Evolutionary conservation across 92 coral and sea anemone genomes (phyloP), one percentile per base, ranked within the genome.

Genomic region (Isaurus tuberculatus): DNA sequence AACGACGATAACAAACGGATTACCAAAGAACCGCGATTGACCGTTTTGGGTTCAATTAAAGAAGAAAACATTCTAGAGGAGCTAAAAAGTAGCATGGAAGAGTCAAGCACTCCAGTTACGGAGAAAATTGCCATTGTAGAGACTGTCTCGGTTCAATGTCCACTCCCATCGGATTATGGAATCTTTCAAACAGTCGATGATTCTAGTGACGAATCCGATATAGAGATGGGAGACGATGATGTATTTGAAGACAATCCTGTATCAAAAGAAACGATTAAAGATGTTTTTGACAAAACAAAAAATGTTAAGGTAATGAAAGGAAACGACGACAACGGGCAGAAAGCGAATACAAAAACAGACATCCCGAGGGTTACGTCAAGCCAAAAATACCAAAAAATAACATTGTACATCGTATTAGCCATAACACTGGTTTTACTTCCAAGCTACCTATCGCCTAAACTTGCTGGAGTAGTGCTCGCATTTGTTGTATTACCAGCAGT

Each of bases 351-450:
- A 15, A 20, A 55, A 34, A 67, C 70, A 58, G 55, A 77, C 25
- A 27, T 58, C 15, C 30, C 44, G 36, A n/a, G 51, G 7, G 55
- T 77, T 7, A 36, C 20, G 27, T 26, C 82, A 22, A 48, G 53
- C 5, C 36, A 58, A 19, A 77, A 57, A 27, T 2, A 25, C 82
- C 32, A 77, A 28, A 79, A 57, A 32, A 44, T 86, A 4, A 43
- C 73, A 25, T 30, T 82, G 42, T 89, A 83, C 57, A 48, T 89
- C 33, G 32, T 82, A 32, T 49, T 85, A 57, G 92, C 65, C 16
- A 61, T 78, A 15, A 73, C 79, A 17, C 31, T 89, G 7, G 66
- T 84, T 28, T 32, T 89, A 43, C 84, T 89, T 11, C 86, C 92
- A 17, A 79, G 74, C 26, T 72, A 27, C 44, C 31, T 89, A 0